Evolutionary conservation across 2,888 invertebrate genomes (phyloP).

Genomic region (Amitus sp.): DNA sequence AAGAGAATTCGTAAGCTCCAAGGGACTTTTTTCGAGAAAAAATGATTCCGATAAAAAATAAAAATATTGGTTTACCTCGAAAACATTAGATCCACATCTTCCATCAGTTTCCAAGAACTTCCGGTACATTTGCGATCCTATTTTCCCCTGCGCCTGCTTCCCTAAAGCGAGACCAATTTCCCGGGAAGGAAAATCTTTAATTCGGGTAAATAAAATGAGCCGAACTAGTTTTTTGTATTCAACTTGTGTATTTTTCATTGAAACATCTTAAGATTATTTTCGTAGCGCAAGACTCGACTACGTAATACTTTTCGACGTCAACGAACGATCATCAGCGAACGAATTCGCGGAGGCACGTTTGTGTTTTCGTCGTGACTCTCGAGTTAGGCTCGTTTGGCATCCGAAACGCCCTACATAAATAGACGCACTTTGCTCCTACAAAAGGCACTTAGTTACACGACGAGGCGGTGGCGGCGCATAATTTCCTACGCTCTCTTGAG

Average conservation of each 20-base stretch:
- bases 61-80: too few species aligned
- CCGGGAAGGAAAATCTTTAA: background rate
- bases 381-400: conserved; percentile 60
- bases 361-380: conserved; percentile 54
- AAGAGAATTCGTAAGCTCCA: too few species aligned
- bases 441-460: conserved; percentile 56
- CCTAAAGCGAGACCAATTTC: too few species aligned
- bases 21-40: too few species aligned
- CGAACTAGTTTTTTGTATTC: background rate
- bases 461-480: conserved; percentile 8
- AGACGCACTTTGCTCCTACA: conserved; percentile 62
- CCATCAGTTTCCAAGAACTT: too few species aligned
- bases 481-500: background rate
- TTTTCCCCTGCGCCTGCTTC: too few species aligned
- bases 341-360: conserved; percentile 60
- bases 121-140: too few species aligned
- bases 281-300: background rate
- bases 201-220: background rate
- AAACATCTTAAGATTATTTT: background rate
- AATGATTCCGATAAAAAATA: too few species aligned
- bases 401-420: conserved; percentile 62
- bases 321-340: background rate
- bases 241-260: background rate
- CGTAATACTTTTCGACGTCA: conserved; percentile 15
- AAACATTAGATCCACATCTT: too few species aligned